Conservation (phyloP, 1,140 invertebrate species). For the Drosophila paulistorum region DNA sequence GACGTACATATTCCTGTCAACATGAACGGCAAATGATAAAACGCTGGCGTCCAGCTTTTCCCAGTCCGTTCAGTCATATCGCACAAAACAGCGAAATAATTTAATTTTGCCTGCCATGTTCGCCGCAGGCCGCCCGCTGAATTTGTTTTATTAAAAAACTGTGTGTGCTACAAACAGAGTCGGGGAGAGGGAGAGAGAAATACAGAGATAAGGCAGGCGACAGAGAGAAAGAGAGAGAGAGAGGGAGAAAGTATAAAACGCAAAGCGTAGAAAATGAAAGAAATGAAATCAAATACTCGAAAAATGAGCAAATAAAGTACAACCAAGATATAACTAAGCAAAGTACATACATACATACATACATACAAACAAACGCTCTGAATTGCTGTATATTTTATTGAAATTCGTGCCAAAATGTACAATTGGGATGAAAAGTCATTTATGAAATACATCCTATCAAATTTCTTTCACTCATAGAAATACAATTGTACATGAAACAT, state of each 20-base stretch:
- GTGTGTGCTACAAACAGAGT: slow-evolving; percentile 37
- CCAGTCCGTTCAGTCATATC: slow-evolving; percentile 30
- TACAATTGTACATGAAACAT: too few species aligned
- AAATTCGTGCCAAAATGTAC: slow-evolving; percentile 23
- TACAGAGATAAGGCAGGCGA: background rate
- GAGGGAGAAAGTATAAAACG: slow-evolving; percentile 11
- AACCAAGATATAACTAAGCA: slow-evolving; percentile 16
- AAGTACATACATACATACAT: background rate
- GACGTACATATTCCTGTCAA: slow-evolving; percentile 51
- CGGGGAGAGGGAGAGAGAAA: slow-evolving; percentile 14
- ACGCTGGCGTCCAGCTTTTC: slow-evolving; percentile 59
- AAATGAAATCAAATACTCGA: slow-evolving; percentile 78
- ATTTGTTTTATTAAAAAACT: slow-evolving; percentile 81
- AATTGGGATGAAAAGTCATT: slow-evolving; percentile 14
- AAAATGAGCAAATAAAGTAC: slow-evolving; percentile 69
- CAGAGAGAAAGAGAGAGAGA: slow-evolving; percentile 3
- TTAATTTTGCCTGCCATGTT: slow-evolving; percentile 78
- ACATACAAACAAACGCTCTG: slow-evolving; percentile 7
- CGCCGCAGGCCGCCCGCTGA: slow-evolving; percentile 73
- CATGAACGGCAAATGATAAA: slow-evolving; percentile 71
- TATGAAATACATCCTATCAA: background rate
- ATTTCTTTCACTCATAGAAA: background rate
- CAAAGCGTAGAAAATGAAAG: slow-evolving; percentile 26
- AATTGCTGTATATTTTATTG: slow-evolving; percentile 3
- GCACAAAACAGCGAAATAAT: slow-evolving; percentile 65